These are phyloP conservation scores for Phaethon lepturus DNA, from an alignment of 2,113 vertebrate species.

Conservation along the genomic window DNA sequence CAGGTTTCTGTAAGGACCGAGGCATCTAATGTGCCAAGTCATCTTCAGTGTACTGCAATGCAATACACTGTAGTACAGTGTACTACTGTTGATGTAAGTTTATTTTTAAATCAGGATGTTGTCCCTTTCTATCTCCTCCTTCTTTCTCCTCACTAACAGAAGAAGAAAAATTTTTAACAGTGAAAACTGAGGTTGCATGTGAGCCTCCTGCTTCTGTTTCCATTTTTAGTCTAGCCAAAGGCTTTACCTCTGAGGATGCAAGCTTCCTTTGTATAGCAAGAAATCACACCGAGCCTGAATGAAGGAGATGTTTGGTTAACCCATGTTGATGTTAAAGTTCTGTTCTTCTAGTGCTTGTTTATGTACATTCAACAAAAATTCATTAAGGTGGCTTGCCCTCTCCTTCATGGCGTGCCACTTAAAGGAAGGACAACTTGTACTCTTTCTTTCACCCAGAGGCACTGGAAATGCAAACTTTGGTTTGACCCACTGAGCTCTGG, in stretches of 20 bases:
- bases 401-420: neutral
- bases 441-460: neutral
- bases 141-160: neutral
- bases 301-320: neutral
- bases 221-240: conserved; percentile 1
- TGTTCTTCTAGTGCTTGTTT: neutral
- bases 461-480: neutral
- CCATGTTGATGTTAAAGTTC: neutral
- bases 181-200: neutral
- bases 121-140: neutral
- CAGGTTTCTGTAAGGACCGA: neutral
- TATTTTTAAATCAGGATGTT: neutral
- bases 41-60: neutral
- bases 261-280: neutral
- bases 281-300: neutral
- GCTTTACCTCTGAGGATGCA: neutral
- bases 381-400: neutral
- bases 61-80: neutral
- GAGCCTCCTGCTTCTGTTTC: neutral
- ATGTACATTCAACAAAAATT: neutral
- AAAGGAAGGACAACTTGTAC: rapidly evolving
- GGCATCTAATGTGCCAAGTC: neutral
- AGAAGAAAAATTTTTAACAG: neutral
- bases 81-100: neutral
- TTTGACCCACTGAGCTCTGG: neutral